Evolutionary conservation across 1,140 invertebrate genomes (phyloP).

Genomic region (Aporrectodea caliginosa): DNA sequence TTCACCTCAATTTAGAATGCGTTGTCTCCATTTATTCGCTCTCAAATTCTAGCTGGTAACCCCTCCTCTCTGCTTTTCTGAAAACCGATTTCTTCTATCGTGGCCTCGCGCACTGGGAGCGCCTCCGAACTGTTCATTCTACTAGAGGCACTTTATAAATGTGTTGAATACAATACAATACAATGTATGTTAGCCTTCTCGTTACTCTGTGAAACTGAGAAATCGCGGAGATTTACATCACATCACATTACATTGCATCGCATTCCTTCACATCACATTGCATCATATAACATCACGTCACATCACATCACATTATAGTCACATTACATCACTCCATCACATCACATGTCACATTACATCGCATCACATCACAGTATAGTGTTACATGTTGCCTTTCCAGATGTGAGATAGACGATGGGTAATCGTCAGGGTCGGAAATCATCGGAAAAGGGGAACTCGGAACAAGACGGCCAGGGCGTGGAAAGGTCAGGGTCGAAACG

Average conservation of each 20-base stretch:
- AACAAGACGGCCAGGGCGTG: background rate
- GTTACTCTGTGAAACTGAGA: background rate
- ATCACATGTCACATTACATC: background rate
- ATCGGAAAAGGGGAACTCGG: background rate
- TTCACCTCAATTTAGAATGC: too few relatives aligned
- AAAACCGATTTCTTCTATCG: too few relatives aligned
- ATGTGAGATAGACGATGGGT: background rate
- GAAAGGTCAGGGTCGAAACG: background rate
- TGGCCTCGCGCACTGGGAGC: too few relatives aligned
- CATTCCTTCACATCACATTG: background rate
- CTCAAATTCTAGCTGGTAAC: too few relatives aligned
- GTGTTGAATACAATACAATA: too few relatives aligned
- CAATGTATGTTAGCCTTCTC: too few relatives aligned
- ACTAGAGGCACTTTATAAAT: too few relatives aligned
- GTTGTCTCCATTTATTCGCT: too few relatives aligned
- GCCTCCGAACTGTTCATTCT: too few relatives aligned
- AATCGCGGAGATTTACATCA: background rate
- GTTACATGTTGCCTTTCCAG: background rate
- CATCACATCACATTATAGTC: too few relatives aligned
- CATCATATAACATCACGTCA: background rate
- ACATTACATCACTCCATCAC: too few relatives aligned
- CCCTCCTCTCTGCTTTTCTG: too few relatives aligned
- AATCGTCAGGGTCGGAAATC: background rate
- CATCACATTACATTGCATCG: background rate
- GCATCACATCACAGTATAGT: background rate